Conservation (phyloP, 2,113 vertebrate genomes). For the Chaetops frenatus region DNA sequence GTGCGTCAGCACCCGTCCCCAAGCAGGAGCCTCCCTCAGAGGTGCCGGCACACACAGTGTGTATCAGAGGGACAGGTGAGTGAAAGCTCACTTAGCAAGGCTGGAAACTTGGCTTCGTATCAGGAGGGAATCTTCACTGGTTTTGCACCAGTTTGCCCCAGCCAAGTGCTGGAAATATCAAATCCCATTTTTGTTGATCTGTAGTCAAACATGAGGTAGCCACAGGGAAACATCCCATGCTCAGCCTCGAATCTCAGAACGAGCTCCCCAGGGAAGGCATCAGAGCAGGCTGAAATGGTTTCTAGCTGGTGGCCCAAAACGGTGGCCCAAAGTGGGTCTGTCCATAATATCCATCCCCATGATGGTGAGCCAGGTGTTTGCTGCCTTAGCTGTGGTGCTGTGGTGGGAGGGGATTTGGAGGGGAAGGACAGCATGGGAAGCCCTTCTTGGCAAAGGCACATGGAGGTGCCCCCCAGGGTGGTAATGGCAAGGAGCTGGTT, state of each 20-base stretch:
- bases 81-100: not conserved
- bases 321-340: not conserved
- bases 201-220: not conserved
- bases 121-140: not conserved
- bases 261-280: not conserved
- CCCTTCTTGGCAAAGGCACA: accelerated
- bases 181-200: not conserved
- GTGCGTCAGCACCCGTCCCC: not conserved
- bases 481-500: not conserved
- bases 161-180: not conserved
- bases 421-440: not conserved
- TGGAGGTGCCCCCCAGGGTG: accelerated
- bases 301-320: not conserved
- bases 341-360: not conserved
- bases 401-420: not conserved
- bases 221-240: not conserved
- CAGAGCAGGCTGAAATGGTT: not conserved
- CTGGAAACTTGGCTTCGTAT: not conserved
- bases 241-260: not conserved
- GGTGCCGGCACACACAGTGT: not conserved
- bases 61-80: not conserved
- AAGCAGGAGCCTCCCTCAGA: not conserved
- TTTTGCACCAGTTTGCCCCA: not conserved
- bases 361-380: not conserved
- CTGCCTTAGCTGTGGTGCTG: not conserved